Percentiles rank a stretch among this genome's conserved stretches.
These are phyloP conservation scores for Papilio elwesi DNA, from an alignment of 2,888 invertebrate species.

Conservation along the genomic window DNA sequence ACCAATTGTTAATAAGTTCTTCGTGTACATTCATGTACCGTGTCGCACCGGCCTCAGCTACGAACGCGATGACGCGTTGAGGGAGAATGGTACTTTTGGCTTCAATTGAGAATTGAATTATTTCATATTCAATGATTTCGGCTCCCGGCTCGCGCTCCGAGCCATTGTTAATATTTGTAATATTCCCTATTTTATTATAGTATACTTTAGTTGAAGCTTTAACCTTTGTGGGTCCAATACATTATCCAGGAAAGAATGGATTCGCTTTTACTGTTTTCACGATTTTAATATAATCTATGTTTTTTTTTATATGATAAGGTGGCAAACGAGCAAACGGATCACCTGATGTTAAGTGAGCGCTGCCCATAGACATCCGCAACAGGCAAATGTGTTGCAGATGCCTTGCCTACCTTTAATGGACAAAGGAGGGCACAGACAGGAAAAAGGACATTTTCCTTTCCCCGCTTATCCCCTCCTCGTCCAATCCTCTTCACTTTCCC, in stretches of 20 bases:
- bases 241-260: neutral
- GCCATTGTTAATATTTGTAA: conserved; percentile 27
- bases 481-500: no score
- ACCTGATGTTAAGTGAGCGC: no score
- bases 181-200: conserved; percentile 23
- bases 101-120: conserved; percentile 34
- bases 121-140: conserved; percentile 33
- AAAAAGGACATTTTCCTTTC: no score
- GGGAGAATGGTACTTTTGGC: conserved; percentile 26
- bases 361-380: no score
- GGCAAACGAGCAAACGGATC: no score
- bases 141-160: conserved; percentile 11
- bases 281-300: neutral
- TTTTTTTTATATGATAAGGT: no score
- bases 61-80: conserved; percentile 23
- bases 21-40: conserved; percentile 12
- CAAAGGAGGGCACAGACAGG: no score
- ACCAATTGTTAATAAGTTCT: neutral
- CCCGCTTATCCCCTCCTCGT: no score
- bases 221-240: conserved; percentile 1
- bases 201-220: neutral
- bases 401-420: no score
- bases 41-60: neutral
- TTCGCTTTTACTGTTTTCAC: neutral
- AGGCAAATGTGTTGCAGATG: no score